Base-by-base conservation (phyloP, 2,888 invertebrate genomes). In the Apamea anceps region DNA sequence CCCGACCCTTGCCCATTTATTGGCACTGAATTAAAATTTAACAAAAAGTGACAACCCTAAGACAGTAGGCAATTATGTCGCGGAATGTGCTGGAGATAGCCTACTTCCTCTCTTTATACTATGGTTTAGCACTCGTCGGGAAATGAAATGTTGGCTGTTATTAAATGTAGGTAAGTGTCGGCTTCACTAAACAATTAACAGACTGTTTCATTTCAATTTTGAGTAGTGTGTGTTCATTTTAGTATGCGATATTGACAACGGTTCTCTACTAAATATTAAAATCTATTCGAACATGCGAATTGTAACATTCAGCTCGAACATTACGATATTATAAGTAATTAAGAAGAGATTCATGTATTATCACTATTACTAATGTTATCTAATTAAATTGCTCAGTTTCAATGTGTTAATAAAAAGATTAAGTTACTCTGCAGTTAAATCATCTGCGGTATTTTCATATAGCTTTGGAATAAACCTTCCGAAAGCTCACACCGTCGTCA, bases 111-210 rank as follows among this genome's bases (percentile, higher is more conserved):
- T n/a, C n/a, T n/a, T n/a, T n/a, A n/a, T n/a, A n/a, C n/a, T n/a
- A n/a, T n/a, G 21, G 54, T 25, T 57, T 57, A 8, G 54, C n/a
- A 57, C 10, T 57, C 25, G 25, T 25, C 10, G 25, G 57, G 4
- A 57, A 54, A 21, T 21, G 21, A 21, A 57, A 25, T 21, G 54
- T 57, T 10, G 10, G 10, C 57, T 57, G 57, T 25, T 57, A 57
- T 25, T 2, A 57, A 57, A 25, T 57, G n/a, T 54, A 54, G 54
- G 54, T 10, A 62, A 79, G 79, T 65, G 48, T 48, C 3, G 37
- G 65, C 6, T 74, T 75, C 42, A 4, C n/a, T 74, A 54, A 57
- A 70, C 2, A 37, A 81, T 75, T 57, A 45, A 57, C 15, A 37
- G 10, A 62, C 48, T 28, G 48, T 51, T 81, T 65, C 51, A 21